phyloP scores from a whole-genome alignment of 2,888 invertebrate species.

The Eretmocerus hayati region DNA sequence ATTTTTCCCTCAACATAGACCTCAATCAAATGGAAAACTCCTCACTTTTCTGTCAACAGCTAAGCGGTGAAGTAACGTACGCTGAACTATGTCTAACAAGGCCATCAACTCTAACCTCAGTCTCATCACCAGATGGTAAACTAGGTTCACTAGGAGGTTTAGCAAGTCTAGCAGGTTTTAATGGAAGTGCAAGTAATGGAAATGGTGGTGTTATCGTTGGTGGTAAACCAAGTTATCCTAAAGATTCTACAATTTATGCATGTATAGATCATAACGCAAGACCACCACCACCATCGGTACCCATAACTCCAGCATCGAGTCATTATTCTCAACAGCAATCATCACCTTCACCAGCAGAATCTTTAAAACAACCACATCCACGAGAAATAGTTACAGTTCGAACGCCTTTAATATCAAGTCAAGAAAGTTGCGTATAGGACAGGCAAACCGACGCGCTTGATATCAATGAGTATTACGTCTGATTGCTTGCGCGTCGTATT shows the following conservation, averaged over 20 bases:
- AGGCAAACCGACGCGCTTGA: constrained; percentile 44
- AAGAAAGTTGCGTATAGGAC: constrained; percentile 46
- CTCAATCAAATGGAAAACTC: no score
- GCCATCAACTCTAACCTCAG: constrained; percentile 50
- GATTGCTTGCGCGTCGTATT: constrained; percentile 25
- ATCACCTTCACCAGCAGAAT: constrained; percentile 14
- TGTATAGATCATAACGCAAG: constrained; percentile 65
- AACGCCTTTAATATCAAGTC: constrained; percentile 43
- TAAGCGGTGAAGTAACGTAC: constrained; percentile 55
- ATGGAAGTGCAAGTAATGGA: constrained; percentile 46
- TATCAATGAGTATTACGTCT: constrained; percentile 46
- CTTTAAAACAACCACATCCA: constrained; percentile 31
- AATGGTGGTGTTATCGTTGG: constrained; percentile 44
- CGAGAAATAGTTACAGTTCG: constrained; percentile 45
- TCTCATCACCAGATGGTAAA: constrained; percentile 39
- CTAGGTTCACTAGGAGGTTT: constrained; percentile 38
- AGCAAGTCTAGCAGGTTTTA: constrained; percentile 36
- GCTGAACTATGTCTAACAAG: constrained; percentile 55
- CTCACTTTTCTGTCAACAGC: constrained; percentile 27
- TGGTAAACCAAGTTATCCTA: constrained; percentile 51
- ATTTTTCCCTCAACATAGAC: no score
- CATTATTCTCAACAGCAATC: constrained; percentile 25
- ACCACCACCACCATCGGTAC: constrained; percentile 32
- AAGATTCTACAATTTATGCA: constrained; percentile 67
- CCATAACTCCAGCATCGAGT: constrained; percentile 19